Conservation (phyloP, 2,113 vertebrate species). For the Sapajus apella region DNA sequence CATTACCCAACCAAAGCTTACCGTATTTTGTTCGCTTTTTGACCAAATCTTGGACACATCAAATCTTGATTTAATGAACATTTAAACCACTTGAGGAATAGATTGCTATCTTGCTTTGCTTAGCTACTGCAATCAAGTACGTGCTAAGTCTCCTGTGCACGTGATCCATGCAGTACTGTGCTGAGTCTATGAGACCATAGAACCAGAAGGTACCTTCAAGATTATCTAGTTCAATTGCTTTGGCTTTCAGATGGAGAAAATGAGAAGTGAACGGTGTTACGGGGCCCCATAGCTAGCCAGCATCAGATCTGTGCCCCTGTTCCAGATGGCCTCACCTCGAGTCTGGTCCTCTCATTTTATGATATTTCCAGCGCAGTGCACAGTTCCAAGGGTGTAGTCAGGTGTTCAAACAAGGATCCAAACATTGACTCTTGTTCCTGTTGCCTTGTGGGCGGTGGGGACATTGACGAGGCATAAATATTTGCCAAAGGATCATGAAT, state of each 20-base stretch:
- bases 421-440: slow-evolving; percentile 59
- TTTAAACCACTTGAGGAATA: background rate
- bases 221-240: background rate
- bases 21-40: background rate
- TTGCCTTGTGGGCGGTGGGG: slow-evolving; percentile 51
- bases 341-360: background rate
- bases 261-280: background rate
- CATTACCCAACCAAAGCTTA: background rate
- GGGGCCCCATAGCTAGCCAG: background rate
- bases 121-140: background rate
- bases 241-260: slow-evolving; percentile 37
- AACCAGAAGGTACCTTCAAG: background rate
- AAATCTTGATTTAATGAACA: slow-evolving; percentile 4
- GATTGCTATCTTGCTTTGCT: background rate
- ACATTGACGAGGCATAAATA: slow-evolving; percentile 57
- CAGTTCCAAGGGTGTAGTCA: slow-evolving; percentile 10
- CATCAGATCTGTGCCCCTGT: background rate
- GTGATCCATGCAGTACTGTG: background rate
- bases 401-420: slow-evolving; percentile 66
- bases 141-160: background rate
- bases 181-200: background rate
- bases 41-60: background rate
- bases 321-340: slow-evolving; percentile 9
- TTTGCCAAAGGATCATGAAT: slow-evolving; percentile 64
- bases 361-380: slow-evolving; percentile 18